Base-by-base conservation (phyloP, 1,140 invertebrate species). In the Tenebrio molitor region DNA sequence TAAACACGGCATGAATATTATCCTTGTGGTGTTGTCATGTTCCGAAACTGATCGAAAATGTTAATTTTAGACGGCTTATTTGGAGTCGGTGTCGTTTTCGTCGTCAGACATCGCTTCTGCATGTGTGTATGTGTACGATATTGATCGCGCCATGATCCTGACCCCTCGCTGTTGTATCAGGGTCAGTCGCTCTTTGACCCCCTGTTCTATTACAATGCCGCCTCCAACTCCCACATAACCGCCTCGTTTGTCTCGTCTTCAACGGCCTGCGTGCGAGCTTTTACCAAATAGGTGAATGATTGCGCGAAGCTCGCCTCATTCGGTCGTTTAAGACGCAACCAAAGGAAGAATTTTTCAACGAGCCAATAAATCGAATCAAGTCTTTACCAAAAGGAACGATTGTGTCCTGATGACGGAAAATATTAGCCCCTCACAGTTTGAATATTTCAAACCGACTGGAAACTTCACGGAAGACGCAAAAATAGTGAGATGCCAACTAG, bases 121-220 rank as follows among this genome's bases (percentile, higher is more conserved):
- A 58, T 58, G 50, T 58, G 50, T 58, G 14, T 62, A 29, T 62
- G 53, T 62, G 64, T 33, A 21, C 14, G 44, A 34, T 69, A 69
- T 69, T 58, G 67, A 69, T 69, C 67, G 67, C 23, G 41, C 66
- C 44, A 69, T 69, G 67, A 69, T 69, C 42, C 67, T 69, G 67
- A 69, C 44, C 67, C 67, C 67, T 58, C 42, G 44, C 66, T 50
- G 66, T 16, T 69, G 64, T 66, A 69, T 69, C 44, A 69, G 67
- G 67, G 67, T 69, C 67, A 69, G 67, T 69, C 50, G 67, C 67
- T 69, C 46, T 69, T 69, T 69, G 44, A 53, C 67, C 67, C 67
- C 19, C 34, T 14, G 44, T 36, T 41, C 67, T 69, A 53, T 42
- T 53, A 58, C 44, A 34, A 69, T 53, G 33, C 50, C 46, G 44